These are phyloP conservation scores for Marmota flaviventris DNA, from an alignment of 2,113 vertebrate genomes.

Conservation along the genomic window DNA sequence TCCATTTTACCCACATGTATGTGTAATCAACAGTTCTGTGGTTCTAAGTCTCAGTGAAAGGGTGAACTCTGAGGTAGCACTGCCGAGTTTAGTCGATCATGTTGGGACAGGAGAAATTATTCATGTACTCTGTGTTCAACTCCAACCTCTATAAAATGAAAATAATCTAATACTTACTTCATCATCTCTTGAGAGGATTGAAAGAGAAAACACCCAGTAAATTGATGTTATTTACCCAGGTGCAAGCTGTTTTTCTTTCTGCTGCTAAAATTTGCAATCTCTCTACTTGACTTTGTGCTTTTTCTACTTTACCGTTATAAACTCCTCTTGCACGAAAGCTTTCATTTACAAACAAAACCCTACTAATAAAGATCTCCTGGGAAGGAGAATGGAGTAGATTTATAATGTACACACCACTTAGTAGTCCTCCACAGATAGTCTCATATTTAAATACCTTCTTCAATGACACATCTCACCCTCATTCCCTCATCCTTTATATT, in stretches of 20 bases:
- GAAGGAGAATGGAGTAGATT: neutral
- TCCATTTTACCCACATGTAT: neutral
- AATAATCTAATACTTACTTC: no score
- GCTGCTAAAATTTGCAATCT: no score
- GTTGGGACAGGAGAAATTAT: neutral
- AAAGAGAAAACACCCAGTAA: no score
- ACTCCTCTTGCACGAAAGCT: neutral
- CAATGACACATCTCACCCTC: neutral
- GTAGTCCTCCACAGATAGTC: neutral
- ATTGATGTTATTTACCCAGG: no score
- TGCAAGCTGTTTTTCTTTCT: no score
- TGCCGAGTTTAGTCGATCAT: neutral
- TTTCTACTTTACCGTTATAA: no score
- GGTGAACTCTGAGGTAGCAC: neutral
- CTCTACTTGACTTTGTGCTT: no score
- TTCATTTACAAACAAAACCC: neutral
- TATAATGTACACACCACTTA: neutral
- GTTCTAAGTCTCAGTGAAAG: neutral
- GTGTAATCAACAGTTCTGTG: neutral
- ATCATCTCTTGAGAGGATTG: no score
- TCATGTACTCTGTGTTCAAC: neutral
- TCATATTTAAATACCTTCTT: neutral
- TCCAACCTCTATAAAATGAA: no score
- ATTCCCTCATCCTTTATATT: neutral
- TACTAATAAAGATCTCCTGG: neutral